Evolutionary conservation across 1,140 invertebrate genomes (phyloP).

Genomic region (Thaumetopoea pityocampa): DNA sequence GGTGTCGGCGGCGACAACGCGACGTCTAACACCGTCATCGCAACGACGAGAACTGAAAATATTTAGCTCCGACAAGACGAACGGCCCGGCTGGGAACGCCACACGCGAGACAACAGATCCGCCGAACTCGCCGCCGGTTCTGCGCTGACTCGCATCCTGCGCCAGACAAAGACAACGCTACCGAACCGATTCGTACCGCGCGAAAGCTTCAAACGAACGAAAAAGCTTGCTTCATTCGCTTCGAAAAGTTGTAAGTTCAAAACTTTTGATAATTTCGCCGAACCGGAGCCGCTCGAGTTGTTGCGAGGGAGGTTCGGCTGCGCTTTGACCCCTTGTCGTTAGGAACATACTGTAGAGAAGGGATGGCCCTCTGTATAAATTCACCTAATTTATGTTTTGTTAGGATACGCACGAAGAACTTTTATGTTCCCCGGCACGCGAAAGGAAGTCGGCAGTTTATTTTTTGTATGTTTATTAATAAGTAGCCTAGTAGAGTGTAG

Average conservation of each 20-base stretch:
- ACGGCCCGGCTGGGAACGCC: constrained; percentile 35
- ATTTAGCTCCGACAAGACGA: constrained; percentile 28
- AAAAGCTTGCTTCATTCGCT: constrained; percentile 47
- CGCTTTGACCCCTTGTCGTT: constrained; percentile 63
- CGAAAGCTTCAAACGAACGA: constrained; percentile 41
- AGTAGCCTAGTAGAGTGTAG: constrained; percentile 36
- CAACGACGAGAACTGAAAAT: constrained; percentile 54
- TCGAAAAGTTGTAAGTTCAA: constrained; percentile 70
- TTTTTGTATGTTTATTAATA: constrained; percentile 66
- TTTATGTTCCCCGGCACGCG: constrained; percentile 67
- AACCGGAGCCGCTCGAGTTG: constrained; percentile 50
- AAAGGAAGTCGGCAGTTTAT: constrained; percentile 68
- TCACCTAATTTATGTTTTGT: constrained; percentile 73
- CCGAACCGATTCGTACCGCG: constrained; percentile 20
- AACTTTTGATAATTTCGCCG: constrained; percentile 72
- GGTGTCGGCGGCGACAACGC: constrained; percentile 28
- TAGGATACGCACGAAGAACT: constrained; percentile 68
- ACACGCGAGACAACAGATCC: constrained; percentile 41
- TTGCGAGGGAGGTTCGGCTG: constrained; percentile 56
- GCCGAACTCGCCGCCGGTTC: constrained; percentile 31
- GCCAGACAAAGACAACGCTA: constrained; percentile 45
- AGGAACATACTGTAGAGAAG: constrained; percentile 70
- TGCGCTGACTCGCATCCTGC: constrained; percentile 28
- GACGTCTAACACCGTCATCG: constrained; percentile 58
- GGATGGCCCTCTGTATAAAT: constrained; percentile 70